Conservation (phyloP, 2,888 invertebrate species). For the Drosophila aldrichi region DNA sequence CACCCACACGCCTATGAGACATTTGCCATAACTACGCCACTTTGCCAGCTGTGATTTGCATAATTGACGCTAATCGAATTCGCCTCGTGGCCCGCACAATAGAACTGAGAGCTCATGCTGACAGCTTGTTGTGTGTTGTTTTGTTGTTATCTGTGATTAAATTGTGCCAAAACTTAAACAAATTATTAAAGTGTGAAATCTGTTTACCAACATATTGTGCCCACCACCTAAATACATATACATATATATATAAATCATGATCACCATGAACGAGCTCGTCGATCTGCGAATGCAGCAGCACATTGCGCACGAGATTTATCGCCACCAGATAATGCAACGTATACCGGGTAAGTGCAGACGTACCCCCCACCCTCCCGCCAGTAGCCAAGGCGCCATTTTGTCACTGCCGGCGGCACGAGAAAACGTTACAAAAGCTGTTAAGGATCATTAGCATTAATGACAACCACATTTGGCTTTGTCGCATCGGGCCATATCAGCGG, state of each 20-base stretch:
- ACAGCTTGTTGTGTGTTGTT: constrained; percentile 28
- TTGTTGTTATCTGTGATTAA: constrained; percentile 55
- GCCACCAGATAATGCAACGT: constrained; percentile 84
- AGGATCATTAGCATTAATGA: constrained; percentile 62
- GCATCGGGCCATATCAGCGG: constrained; percentile 41
- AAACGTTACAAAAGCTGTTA: constrained; percentile 49
- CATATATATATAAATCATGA: constrained; percentile 54
- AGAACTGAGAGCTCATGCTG: constrained; percentile 41
- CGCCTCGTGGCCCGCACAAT: constrained; percentile 59
- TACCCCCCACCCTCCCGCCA: neutral
- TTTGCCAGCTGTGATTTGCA: constrained; percentile 67
- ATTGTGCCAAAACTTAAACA: constrained; percentile 61
- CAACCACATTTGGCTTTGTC: constrained; percentile 35
- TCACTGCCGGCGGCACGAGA: constrained; percentile 12
- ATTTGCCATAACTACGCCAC: constrained; percentile 54
- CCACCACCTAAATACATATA: too few relatives aligned
- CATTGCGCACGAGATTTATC: constrained; percentile 83
- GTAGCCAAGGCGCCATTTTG: constrained; percentile 54
- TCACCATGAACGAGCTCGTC: constrained; percentile 84
- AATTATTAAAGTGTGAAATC: constrained; percentile 56
- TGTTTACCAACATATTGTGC: constrained; percentile 12
- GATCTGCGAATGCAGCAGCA: constrained; percentile 84
- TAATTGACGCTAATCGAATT: constrained; percentile 75
- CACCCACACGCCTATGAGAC: constrained; percentile 76
- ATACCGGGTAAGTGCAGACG: constrained; percentile 80